phyloP scores from a whole-genome alignment of 2,797 vertebrate species.

The Erithacus rubecula region DNA sequence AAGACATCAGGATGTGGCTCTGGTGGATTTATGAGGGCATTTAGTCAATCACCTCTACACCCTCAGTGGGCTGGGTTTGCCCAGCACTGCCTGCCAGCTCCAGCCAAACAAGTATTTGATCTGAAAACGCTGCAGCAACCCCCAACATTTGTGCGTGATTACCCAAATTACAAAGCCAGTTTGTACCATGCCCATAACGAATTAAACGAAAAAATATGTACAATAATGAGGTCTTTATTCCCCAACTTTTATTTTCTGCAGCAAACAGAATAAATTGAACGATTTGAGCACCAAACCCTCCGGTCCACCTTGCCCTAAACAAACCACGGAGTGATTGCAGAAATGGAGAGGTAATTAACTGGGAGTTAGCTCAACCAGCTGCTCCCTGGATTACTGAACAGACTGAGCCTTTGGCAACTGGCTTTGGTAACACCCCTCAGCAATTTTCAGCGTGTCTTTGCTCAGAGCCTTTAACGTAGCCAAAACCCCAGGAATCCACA shows the following conservation, averaged over 20 bases:
- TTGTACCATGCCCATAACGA: conserved; percentile 33
- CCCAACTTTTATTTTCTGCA: conserved; percentile 10
- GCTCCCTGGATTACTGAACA: conserved; percentile 42
- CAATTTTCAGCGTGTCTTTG: conserved; percentile 38
- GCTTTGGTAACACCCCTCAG: conserved; percentile 51
- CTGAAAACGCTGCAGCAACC: conserved; percentile 9
- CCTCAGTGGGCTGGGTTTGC: background rate
- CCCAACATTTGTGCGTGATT: conserved; percentile 56
- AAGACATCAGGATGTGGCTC: background rate
- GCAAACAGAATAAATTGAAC: background rate
- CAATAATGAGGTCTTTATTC: conserved; percentile 49
- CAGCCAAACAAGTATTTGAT: conserved; percentile 34
- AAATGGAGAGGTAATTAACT: conserved; percentile 50
- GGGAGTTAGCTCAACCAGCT: conserved; percentile 63
- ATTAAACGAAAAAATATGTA: conserved; percentile 48
- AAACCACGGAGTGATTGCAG: conserved; percentile 40
- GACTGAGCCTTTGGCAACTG: conserved; percentile 26
- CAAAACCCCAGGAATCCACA: conserved; percentile 73
- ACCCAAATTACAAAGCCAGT: conserved; percentile 66
- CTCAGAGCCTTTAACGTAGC: conserved; percentile 11
- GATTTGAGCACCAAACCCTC: conserved; percentile 3
- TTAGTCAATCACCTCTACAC: conserved; percentile 40
- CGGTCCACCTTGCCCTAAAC: conserved; percentile 40
- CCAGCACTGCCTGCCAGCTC: conserved; percentile 21
- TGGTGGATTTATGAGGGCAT: background rate